Percentiles rank a stretch among this genome's conserved stretches.
Evolutionary conservation across 2,888 invertebrate species (phyloP).

Genomic region (Sesia apiformis): DNA sequence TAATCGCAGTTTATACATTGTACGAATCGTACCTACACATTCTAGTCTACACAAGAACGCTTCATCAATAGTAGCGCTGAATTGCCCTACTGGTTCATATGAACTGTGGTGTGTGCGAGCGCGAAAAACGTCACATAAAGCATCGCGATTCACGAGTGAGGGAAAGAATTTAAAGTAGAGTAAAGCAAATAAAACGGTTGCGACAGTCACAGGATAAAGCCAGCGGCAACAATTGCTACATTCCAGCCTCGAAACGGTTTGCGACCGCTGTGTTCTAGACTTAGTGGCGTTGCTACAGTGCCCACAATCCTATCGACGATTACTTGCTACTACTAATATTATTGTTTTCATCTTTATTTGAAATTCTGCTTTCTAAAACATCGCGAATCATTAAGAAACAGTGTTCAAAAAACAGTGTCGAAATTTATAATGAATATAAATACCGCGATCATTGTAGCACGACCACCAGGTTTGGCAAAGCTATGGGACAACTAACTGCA

Average conservation of each 20-base stretch:
- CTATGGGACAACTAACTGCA: constrained; percentile 26
- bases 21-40: no score
- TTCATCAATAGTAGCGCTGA: no score
- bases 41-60: no score
- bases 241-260: constrained; percentile 44
- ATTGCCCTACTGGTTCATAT: no score
- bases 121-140: constrained; percentile 50
- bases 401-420: no score
- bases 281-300: constrained; percentile 22
- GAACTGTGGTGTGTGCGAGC: constrained; percentile 15
- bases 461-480: constrained; percentile 23
- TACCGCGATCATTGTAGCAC: constrained; percentile 18
- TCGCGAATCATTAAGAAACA: no score
- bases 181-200: constrained; percentile 49
- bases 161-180: constrained; percentile 58
- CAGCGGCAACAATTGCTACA: constrained; percentile 59
- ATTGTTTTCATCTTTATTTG: no score
- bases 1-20: no score
- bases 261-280: constrained; percentile 17
- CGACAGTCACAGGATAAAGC: constrained; percentile 49
- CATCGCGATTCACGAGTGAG: constrained; percentile 38
- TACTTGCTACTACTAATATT: no score
- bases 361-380: no score
- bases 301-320: not conserved
- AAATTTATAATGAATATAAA: no score